Base-by-base conservation (phyloP, 2,113 vertebrate species). In the Rhynchomys soricoides region DNA sequence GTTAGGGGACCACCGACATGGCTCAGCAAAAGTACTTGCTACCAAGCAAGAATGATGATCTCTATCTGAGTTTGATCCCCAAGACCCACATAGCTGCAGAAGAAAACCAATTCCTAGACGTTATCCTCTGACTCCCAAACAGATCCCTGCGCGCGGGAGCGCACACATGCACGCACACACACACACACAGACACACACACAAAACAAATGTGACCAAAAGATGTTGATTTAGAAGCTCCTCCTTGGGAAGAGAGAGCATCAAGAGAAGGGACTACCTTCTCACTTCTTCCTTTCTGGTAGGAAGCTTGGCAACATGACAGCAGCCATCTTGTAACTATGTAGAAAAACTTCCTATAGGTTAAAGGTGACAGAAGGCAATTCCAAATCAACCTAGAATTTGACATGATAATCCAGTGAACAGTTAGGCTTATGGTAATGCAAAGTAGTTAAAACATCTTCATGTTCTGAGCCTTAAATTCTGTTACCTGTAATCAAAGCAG, bases 391-490 rank as follows among this genome's bases (percentile, higher is more conserved):
- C 48, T 48, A 45, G 37, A 79, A 48, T 70, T 70, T 29, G 74
- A 75, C 34, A 73, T 40, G 34, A 86, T 81, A 90, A 83, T 55
- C 17, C 19, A 68, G 17, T 66, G 62, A 85, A 92, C 0, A 19
- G 70, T 31, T 29, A 59, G 62, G 66, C 31, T 78, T 88, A 81
- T 15, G 59, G 34, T 55, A 50, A 66, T 5, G 45, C 17, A 50
- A 93, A 89, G 85, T 50, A 81, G 75, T 50, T 77, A 59, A 71
- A 77, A 57, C 43, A 29, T 55, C 57, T 96, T 96, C 64, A 55
- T 71, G 66, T 86, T 89, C 79, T 34, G 78, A 70, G 48, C 4
- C 50, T 95, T 48, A 85, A 73, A 48, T 82, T 89, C 43, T 90
- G 31, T 59, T 59, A 95, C 29, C 74, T 82, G 55, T 2, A 43